phyloP scores from a whole-genome alignment of 2,888 invertebrate genomes.

The Liodrosophila aerea region DNA sequence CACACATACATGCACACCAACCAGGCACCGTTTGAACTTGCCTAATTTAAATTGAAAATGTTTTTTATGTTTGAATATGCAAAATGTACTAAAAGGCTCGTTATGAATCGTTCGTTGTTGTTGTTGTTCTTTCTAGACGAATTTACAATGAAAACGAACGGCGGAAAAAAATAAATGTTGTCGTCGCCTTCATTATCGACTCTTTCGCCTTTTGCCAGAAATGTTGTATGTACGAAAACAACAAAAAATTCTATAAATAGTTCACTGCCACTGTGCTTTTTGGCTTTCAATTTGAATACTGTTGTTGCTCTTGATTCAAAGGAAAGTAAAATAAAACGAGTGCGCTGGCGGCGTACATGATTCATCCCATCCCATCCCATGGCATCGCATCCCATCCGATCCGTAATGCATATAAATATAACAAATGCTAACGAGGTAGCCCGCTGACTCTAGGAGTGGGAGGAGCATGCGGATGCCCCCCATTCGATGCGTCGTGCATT shows the following conservation, averaged over 20 bases:
- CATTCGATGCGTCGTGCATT: slow-evolving; percentile 44
- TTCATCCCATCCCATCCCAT: slow-evolving; percentile 59
- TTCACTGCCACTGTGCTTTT: slow-evolving; percentile 80
- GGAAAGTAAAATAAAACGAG: slow-evolving; percentile 32
- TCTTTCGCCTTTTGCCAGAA: slow-evolving; percentile 53
- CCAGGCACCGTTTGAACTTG: slow-evolving; percentile 65
- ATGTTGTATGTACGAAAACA: slow-evolving; percentile 10
- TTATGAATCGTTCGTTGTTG: slow-evolving; percentile 18
- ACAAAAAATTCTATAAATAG: slow-evolving; percentile 79
- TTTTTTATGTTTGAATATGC: slow-evolving; percentile 17
- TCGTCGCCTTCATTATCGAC: slow-evolving; percentile 28
- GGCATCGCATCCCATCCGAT: too few species aligned
- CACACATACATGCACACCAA: slow-evolving; percentile 13
- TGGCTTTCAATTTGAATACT: slow-evolving; percentile 70
- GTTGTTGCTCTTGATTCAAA: slow-evolving; percentile 52
- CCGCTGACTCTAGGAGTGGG: not conserved
- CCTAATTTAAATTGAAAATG: slow-evolving; percentile 52
- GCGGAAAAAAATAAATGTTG: slow-evolving; percentile 26
- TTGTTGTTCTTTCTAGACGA: slow-evolving; percentile 14
- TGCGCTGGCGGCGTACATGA: slow-evolving; percentile 65
- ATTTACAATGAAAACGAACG: slow-evolving; percentile 25
- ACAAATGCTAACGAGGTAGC: slow-evolving; percentile 7
- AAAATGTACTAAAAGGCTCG: slow-evolving; percentile 25
- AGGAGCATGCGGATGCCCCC: slow-evolving; percentile 58
- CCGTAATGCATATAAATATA: slow-evolving; percentile 41